A percentile compares a stretch with the other conserved stretches of the same genome.
phyloP scores from a whole-genome alignment of 2,888 invertebrate species.

The Thymelicus sylvestris region DNA sequence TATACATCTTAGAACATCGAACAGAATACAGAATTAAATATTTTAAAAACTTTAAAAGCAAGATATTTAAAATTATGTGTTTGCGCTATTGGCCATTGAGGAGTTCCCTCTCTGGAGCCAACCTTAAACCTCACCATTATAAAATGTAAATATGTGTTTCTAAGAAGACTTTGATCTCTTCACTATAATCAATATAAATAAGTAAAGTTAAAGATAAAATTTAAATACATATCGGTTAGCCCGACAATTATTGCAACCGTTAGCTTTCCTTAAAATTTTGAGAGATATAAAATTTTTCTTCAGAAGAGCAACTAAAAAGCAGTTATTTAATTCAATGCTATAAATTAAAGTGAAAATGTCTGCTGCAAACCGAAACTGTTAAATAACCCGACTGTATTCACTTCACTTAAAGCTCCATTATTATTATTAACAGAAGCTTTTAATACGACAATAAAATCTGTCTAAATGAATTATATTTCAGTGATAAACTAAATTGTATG shows the following conservation, averaged over 20 bases:
- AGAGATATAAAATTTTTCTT: background rate
- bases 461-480: background rate
- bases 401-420: background rate
- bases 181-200: too few species aligned
- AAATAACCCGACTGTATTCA: background rate
- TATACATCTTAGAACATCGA: too few species aligned
- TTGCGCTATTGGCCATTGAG: too few species aligned
- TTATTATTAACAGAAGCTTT: constrained; percentile 6
- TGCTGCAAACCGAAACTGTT: background rate
- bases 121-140: too few species aligned
- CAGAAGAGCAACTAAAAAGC: background rate
- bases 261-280: background rate
- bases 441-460: background rate
- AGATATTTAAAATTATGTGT: too few species aligned
- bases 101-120: too few species aligned
- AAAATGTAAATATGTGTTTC: too few species aligned
- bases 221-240: background rate
- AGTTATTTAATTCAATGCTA: constrained; percentile 1
- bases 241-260: background rate
- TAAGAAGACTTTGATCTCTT: too few species aligned
- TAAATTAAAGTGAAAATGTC: background rate
- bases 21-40: too few species aligned
- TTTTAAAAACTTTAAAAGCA: too few species aligned
- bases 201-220: too few species aligned
- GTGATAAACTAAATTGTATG: background rate